phyloP scores from a whole-genome alignment of 2,888 invertebrate species.

The Drosophila atroscutellata region DNA sequence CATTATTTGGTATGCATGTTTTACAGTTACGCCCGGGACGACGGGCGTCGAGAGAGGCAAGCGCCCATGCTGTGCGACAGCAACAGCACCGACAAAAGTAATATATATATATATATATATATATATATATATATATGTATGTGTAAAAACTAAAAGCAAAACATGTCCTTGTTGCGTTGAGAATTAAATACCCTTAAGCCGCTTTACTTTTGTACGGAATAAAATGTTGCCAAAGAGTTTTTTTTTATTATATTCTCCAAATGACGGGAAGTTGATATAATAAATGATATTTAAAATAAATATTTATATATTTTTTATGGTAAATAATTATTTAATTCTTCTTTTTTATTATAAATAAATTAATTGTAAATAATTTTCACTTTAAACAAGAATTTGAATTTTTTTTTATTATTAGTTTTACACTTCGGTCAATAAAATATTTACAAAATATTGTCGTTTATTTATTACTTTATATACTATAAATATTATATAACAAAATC shows the following conservation, averaged over 20 bases:
- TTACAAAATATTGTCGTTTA: neutral
- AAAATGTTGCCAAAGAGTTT: neutral
- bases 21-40: conserved; percentile 48
- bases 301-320: neutral
- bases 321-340: neutral
- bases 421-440: too few relatives aligned
- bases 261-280: too few relatives aligned
- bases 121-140: neutral
- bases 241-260: neutral
- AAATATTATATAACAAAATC: neutral
- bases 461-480: neutral
- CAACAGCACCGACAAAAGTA: conserved; percentile 27
- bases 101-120: conserved; percentile 8
- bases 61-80: conserved; percentile 58
- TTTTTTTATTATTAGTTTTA: neutral
- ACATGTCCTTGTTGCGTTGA: conserved; percentile 4
- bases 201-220: neutral
- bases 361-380: neutral
- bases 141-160: neutral
- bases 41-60: neutral
- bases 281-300: neutral
- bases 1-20: conserved; percentile 69
- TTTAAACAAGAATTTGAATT: neutral
- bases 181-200: conserved; percentile 13
- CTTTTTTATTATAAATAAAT: neutral